Conservation (phyloP, 2,113 vertebrate genomes). For the Aplodontia rufa region DNA sequence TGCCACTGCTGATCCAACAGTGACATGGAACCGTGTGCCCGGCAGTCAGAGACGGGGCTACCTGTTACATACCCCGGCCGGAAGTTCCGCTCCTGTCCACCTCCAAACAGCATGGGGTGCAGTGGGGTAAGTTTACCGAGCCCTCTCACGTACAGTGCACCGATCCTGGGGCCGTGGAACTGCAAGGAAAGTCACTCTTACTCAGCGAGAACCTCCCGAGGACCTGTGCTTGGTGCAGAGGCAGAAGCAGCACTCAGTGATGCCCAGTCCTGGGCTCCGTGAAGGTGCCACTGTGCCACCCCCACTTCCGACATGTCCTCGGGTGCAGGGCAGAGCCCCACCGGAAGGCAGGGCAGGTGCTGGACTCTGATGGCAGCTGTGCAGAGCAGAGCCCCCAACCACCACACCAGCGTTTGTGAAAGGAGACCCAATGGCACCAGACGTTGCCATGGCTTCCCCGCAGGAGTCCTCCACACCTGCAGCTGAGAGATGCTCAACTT, state of each 20-base stretch:
- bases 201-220: neutral
- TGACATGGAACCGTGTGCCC: rapidly evolving
- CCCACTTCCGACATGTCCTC: rapidly evolving
- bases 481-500: rapidly evolving
- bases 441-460: rapidly evolving
- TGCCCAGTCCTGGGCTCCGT: rapidly evolving
- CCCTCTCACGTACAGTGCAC: constrained; percentile 88
- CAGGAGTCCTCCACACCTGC: rapidly evolving
- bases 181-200: constrained; percentile 69
- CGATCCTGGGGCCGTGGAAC: constrained; percentile 95
- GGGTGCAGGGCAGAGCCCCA: neutral
- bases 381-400: no score
- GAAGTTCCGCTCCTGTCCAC: constrained; percentile 95
- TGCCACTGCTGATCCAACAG: rapidly evolving
- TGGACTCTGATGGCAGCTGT: neutral
- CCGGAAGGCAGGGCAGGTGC: neutral
- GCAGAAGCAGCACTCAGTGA: rapidly evolving
- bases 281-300: neutral
- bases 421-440: neutral
- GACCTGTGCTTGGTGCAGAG: neutral
- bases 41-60: neutral
- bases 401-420: rapidly evolving
- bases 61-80: constrained; percentile 96
- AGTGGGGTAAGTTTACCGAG: constrained; percentile 87
- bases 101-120: constrained; percentile 94